These are phyloP conservation scores for Drosophila biarmipes DNA, from an alignment of 1,140 invertebrate genomes.

Conservation along the genomic window DNA sequence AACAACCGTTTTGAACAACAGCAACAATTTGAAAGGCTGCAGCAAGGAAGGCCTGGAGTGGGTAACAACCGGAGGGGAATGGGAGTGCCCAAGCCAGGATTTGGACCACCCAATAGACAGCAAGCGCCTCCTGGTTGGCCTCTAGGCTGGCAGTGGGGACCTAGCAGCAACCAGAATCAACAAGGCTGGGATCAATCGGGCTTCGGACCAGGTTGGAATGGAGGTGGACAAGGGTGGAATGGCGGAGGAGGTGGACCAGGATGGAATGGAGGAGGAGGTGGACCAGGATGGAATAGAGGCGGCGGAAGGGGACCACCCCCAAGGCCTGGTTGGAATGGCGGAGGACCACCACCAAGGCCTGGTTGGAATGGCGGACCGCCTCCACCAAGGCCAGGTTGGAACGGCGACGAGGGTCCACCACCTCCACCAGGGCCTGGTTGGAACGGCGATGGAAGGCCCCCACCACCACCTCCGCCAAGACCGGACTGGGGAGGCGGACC, in stretches of 20 bases:
- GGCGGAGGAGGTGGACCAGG: constrained; percentile 8
- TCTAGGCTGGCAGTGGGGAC: constrained; percentile 43
- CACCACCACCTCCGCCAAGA: constrained; percentile 2
- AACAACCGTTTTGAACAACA: constrained; percentile 21
- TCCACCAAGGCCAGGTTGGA: constrained; percentile 7
- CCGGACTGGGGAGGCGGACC: constrained; percentile 22
- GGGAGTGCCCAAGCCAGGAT: background rate
- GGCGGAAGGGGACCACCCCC: constrained; percentile 13
- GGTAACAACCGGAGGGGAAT: constrained; percentile 6
- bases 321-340: constrained; percentile 9
- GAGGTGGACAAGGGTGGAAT: background rate
- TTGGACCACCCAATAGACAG: constrained; percentile 12
- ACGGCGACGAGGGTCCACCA: constrained; percentile 3
- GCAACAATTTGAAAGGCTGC: constrained; percentile 16
- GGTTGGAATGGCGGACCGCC: constrained; percentile 20
- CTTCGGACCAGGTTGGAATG: constrained; percentile 9
- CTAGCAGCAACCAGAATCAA: constrained; percentile 19
- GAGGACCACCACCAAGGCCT: constrained; percentile 12
- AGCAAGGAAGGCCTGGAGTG: constrained; percentile 19
- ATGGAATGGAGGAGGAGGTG: background rate
- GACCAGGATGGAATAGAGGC: constrained; percentile 16
- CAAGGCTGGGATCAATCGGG: constrained; percentile 13
- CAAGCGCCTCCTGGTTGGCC: constrained; percentile 48
- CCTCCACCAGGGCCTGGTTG: constrained; percentile 5
- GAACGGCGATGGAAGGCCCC: background rate